A percentile compares a stretch with the other conserved stretches of the same genome.
Conservation (phyloP, 2,113 vertebrate species). For the Serinus canaria region DNA sequence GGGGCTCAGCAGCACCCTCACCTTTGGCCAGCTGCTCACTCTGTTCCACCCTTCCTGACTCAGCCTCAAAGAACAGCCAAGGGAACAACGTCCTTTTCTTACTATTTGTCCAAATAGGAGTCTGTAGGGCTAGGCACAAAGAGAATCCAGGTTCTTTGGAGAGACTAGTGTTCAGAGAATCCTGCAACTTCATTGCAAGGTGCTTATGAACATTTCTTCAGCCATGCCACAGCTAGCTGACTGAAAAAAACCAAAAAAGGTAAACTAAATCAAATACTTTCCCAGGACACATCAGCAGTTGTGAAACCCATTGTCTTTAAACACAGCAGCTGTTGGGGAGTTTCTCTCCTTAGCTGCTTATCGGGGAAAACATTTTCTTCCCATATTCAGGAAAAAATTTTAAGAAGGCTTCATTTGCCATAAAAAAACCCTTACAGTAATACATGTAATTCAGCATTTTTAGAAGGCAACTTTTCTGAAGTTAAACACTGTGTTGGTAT, state of each 20-base stretch:
- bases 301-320: not conserved
- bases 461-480: not conserved
- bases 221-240: not conserved
- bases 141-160: not conserved
- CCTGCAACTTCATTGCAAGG: not conserved
- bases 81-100: not conserved
- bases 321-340: not conserved
- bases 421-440: not conserved
- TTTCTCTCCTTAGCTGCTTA: not conserved
- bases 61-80: not conserved
- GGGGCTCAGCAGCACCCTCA: constrained; percentile 2
- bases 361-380: not conserved
- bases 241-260: not conserved
- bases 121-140: not conserved
- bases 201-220: not conserved
- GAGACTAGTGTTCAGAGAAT: not conserved
- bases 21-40: not conserved
- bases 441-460: not conserved
- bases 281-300: not conserved
- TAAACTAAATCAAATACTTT: not conserved
- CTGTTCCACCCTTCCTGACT: constrained; percentile 9
- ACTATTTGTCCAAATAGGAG: not conserved
- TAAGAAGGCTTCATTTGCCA: not conserved
- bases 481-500: not conserved
- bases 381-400: not conserved